These are phyloP conservation scores for Phoronis australis DNA, from an alignment of 2,888 invertebrate genomes.

Conservation along the genomic window DNA sequence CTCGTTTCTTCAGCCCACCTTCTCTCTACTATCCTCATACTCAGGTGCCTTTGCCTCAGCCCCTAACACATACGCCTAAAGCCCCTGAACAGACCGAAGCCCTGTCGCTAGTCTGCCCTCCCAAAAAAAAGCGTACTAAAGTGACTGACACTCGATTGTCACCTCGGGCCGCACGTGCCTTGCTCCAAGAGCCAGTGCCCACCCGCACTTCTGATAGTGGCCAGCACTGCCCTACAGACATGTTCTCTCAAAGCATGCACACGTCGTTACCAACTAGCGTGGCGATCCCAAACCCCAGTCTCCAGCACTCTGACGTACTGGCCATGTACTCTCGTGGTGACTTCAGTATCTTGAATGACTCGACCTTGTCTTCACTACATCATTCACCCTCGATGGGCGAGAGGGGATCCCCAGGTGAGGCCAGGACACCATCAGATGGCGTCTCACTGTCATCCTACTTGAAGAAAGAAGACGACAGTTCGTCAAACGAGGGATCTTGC, in stretches of 20 bases:
- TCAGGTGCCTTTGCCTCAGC: slow-evolving; percentile 61
- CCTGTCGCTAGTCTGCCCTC: slow-evolving; percentile 88
- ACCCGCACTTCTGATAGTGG: background rate
- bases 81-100: slow-evolving; percentile 63
- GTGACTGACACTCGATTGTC: slow-evolving; percentile 62
- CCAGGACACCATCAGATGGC: slow-evolving; percentile 28
- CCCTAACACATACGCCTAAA: slow-evolving; percentile 12
- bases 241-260: slow-evolving; percentile 75
- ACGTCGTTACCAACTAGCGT: slow-evolving; percentile 89
- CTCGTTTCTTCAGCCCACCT: slow-evolving; percentile 53
- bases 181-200: slow-evolving; percentile 32
- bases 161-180: slow-evolving; percentile 42
- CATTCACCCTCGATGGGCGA: slow-evolving; percentile 32
- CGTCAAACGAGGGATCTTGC: slow-evolving; percentile 15
- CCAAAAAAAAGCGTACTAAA: slow-evolving; percentile 96
- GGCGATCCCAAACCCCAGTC: slow-evolving; percentile 91
- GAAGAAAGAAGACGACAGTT: slow-evolving; percentile 23
- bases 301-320: slow-evolving; percentile 60
- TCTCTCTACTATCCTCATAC: slow-evolving; percentile 62
- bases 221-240: background rate
- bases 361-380: slow-evolving; percentile 21
- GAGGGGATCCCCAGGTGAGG: slow-evolving; percentile 30
- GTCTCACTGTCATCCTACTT: slow-evolving; percentile 22
- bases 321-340: slow-evolving; percentile 57
- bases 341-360: slow-evolving; percentile 13